Percentiles rank a stretch among this genome's conserved stretches.
phyloP scores from a whole-genome alignment of 2,113 vertebrate genomes.

The Electrona antarctica region DNA sequence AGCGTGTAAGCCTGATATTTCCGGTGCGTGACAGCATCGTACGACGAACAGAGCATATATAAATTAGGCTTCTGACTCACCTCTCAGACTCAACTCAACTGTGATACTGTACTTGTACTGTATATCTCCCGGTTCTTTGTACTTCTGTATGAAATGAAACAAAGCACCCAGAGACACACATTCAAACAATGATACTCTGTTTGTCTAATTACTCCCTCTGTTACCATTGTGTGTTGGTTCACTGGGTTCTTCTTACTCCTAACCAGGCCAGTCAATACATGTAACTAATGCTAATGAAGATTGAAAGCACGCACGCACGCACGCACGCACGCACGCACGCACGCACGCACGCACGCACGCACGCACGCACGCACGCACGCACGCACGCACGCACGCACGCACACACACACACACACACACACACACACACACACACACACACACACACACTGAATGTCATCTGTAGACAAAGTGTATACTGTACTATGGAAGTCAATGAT shows the following conservation, averaged over 20 bases:
- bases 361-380: constrained; percentile 15
- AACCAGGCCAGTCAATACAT: constrained; percentile 25
- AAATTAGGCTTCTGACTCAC: no score
- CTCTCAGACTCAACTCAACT: no score
- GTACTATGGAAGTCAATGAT: neutral
- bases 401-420: constrained; percentile 24
- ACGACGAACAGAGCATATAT: no score
- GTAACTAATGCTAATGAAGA: constrained; percentile 47
- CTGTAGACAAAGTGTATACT: neutral
- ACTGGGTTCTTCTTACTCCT: constrained; percentile 40
- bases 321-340: constrained; percentile 18
- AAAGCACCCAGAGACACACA: neutral
- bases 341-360: constrained; percentile 17
- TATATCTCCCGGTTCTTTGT: no score
- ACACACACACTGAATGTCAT: constrained; percentile 40
- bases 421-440: constrained; percentile 15
- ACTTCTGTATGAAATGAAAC: neutral
- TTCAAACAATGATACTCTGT: neutral
- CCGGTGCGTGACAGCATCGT: no score
- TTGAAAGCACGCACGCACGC: constrained; percentile 40
- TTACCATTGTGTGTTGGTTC: constrained; percentile 43
- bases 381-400: constrained; percentile 17
- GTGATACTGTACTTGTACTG: no score
- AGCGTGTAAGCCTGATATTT: no score
- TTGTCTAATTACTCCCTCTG: constrained; percentile 11